These are phyloP conservation scores for Pomatostomus ruficeps DNA, from an alignment of 2,113 vertebrate species.

Conservation along the genomic window DNA sequence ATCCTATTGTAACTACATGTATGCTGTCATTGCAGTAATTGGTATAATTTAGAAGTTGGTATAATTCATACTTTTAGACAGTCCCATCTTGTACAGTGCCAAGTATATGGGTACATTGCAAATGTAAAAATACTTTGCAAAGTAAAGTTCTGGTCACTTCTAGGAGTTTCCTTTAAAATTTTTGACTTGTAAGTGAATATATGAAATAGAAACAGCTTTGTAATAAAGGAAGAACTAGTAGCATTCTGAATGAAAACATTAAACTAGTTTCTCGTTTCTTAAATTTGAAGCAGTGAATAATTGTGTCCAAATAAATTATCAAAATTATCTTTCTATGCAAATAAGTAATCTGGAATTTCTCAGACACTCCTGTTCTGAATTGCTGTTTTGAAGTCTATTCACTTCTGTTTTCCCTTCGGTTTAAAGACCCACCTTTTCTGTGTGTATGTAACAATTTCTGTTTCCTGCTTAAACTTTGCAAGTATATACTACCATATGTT, in stretches of 20 bases:
- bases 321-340: background rate
- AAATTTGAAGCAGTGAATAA: background rate
- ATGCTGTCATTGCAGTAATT: background rate
- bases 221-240: background rate
- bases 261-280: background rate
- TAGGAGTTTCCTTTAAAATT: background rate
- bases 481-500: background rate
- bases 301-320: background rate
- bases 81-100: background rate
- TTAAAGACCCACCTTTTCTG: background rate
- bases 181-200: background rate
- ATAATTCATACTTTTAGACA: background rate
- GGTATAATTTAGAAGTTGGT: background rate
- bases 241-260: background rate
- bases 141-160: background rate
- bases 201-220: background rate
- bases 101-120: background rate
- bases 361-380: background rate
- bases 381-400: background rate
- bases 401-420: background rate
- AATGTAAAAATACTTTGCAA: background rate
- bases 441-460: background rate
- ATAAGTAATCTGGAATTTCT: background rate
- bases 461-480: constrained; percentile 4
- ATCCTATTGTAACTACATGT: background rate